phyloP scores from a whole-genome alignment of 2,888 invertebrate genomes.

The Autographa pulchrina region DNA sequence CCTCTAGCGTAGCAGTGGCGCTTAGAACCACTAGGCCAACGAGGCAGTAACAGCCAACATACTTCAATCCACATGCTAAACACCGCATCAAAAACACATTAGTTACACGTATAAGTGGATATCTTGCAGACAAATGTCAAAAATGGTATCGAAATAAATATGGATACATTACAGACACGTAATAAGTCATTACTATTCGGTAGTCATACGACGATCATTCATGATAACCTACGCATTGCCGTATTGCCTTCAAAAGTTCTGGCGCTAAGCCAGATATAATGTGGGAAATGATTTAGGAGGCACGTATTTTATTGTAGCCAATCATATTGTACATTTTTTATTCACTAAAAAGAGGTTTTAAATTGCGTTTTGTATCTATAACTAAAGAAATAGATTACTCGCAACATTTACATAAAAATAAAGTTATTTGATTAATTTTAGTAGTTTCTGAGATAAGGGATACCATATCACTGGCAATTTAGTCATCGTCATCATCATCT shows the following conservation, averaged over 20 bases:
- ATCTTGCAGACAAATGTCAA: conserved; percentile 7
- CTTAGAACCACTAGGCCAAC: too few relatives aligned
- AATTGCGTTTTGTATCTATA: too few relatives aligned
- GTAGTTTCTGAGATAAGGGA: too few relatives aligned
- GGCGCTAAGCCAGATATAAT: conserved; percentile 36
- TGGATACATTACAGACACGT: conserved; percentile 10
- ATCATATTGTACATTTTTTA: conserved; percentile 10
- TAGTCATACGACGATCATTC: conserved; percentile 36
- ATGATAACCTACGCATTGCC: conserved; percentile 32
- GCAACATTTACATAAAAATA: too few relatives aligned
- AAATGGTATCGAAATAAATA: conserved; percentile 13
- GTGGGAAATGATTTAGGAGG: conserved; percentile 29
- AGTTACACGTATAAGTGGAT: conserved; percentile 16
- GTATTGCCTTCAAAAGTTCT: conserved; percentile 20
- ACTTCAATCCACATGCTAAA: conserved; percentile 5
- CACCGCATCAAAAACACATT: conserved; percentile 37
- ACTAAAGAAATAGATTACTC: too few relatives aligned
- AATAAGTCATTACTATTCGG: conserved; percentile 36
- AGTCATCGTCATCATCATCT: too few relatives aligned
- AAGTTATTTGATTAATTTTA: too few relatives aligned
- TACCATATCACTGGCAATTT: too few relatives aligned
- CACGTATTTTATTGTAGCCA: conserved; percentile 35
- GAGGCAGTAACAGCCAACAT: too few relatives aligned
- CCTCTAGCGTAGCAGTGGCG: too few relatives aligned
- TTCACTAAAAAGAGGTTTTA: background rate